These are phyloP conservation scores for Petaurus breviceps DNA, from an alignment of 2,113 vertebrate genomes.

Conservation along the genomic window DNA sequence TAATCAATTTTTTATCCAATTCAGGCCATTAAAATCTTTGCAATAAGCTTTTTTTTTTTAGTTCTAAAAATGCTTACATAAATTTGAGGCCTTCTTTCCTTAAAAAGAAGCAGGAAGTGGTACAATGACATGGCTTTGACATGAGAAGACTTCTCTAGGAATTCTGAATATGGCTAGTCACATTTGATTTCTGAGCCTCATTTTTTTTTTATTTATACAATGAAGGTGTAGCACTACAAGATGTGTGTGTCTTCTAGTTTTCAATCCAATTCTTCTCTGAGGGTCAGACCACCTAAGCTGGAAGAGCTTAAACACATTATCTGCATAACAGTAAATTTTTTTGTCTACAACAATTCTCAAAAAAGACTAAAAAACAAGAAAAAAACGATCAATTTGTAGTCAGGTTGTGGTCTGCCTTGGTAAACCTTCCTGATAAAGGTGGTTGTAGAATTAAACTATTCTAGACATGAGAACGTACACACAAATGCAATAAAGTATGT, in stretches of 20 bases:
- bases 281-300: neutral
- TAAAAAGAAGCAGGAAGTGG: neutral
- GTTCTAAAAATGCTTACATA: neutral
- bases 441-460: neutral
- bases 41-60: neutral
- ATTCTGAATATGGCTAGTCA: neutral
- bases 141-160: neutral
- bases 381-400: neutral
- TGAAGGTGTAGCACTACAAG: neutral
- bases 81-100: neutral
- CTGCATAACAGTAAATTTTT: neutral
- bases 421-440: neutral
- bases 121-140: neutral
- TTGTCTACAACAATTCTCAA: neutral
- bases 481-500: constrained; percentile 46
- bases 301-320: neutral
- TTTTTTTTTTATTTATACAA: neutral
- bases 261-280: neutral
- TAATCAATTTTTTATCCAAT: neutral
- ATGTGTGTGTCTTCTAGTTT: neutral
- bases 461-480: constrained; percentile 49
- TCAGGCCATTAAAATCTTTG: neutral
- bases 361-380: neutral
- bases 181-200: neutral
- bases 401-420: neutral